These are phyloP conservation scores for Vollenhovia emeryi DNA, from an alignment of 1,140 invertebrate species.

Conservation along the genomic window DNA sequence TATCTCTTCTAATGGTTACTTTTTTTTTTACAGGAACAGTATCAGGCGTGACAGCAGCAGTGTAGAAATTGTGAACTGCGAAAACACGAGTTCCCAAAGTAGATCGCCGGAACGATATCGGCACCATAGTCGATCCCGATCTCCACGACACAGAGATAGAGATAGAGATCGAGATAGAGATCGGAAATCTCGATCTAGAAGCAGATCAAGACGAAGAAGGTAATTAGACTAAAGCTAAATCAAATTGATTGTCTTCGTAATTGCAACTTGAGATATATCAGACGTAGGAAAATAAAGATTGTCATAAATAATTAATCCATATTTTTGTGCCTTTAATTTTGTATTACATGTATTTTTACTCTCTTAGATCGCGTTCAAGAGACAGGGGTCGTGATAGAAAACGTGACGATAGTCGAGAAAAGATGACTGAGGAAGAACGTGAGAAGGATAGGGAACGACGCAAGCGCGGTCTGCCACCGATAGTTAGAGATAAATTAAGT, in stretches of 20 bases:
- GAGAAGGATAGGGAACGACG: conserved; percentile 92
- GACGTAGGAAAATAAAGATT: neutral
- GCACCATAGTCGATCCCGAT: conserved; percentile 85
- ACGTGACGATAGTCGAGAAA: conserved; percentile 86
- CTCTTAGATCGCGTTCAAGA: conserved; percentile 85
- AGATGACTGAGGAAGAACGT: conserved; percentile 90
- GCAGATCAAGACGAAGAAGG: conserved; percentile 82
- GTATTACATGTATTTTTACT: conserved; percentile 25
- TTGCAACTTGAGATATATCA: neutral
- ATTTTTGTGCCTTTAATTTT: neutral
- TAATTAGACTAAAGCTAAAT: conserved; percentile 56
- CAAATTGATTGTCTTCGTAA: conserved; percentile 21
- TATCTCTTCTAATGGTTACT: neutral
- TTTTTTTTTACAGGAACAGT: conserved; percentile 62
- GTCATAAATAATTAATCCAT: neutral
- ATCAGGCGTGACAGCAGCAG: conserved; percentile 82
- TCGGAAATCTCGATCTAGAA: conserved; percentile 86
- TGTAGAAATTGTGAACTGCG: conserved; percentile 85
- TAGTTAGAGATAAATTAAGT: conserved; percentile 94
- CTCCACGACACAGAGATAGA: conserved; percentile 85
- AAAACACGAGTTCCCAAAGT: conserved; percentile 82
- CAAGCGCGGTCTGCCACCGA: conserved; percentile 94
- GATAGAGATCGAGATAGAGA: conserved; percentile 88
- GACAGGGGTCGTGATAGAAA: conserved; percentile 86
- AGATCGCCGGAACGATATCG: conserved; percentile 83